Base-by-base conservation (phyloP, 2,797 vertebrate genomes). In the Phrynocephalus forsythii region DNA sequence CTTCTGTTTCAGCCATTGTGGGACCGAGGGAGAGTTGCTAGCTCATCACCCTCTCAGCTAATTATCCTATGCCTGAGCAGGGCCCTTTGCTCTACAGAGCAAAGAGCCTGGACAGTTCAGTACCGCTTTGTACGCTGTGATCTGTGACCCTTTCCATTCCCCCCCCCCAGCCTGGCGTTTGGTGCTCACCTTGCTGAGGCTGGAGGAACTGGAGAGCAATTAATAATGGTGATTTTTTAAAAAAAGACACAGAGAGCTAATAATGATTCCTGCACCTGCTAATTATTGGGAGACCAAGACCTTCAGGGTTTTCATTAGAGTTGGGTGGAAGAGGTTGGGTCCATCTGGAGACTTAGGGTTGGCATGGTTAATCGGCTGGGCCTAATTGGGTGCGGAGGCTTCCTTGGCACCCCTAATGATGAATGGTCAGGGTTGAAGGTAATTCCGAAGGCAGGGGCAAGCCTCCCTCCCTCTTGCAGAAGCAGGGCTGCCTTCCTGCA, bases 271-370 rank as follows among this genome's bases (percentile, higher is more conserved):
- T 63, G 67, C 15, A 11, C 68, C 68, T 52, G 78, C 78, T 86
- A 72, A 81, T 81, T 63, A 68, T 81, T 60, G 71, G 67, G n/a
- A 26, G 22, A 66, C 48, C 52, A 7, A 52, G 78, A 81, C 68
- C 69, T 86, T 81, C 22, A 48, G 78, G 78, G 68, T 80, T 81
- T n/a, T 80, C 73, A 71, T 73, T 67, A 72, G 28, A 60, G 26
- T 79, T 44, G 52, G 63, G 30, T 30, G 56, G 26, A 20, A 5
- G 76, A 22, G 3, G 15, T 11, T 20, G 1, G 68, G 48, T 4
- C 66, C 10, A 50, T 69, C 83, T 18, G 3, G 83, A 71, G 79
- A 85, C 9, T 13, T n/a, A 20, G 72, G 9, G 63, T 69, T 13
- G 50, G 26, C 26, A 18, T 77, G 69, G 48, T 30, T 84, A 48